Evolutionary conservation across 1,140 invertebrate species (phyloP).

Genomic region (Olivierus martensii): DNA sequence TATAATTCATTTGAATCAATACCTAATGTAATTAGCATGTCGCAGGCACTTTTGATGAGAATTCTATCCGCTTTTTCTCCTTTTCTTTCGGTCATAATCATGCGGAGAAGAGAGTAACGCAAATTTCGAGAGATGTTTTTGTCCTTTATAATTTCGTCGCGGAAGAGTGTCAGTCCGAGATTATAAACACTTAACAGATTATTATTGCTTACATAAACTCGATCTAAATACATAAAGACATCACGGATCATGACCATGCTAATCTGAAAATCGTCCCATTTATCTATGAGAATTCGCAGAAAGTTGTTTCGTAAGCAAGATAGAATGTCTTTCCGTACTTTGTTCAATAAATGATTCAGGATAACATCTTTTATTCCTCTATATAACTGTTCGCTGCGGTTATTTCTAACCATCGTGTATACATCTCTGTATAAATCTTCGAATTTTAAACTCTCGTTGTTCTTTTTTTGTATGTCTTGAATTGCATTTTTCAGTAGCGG

Average conservation of each 20-base stretch:
- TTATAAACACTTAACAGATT: constrained; percentile 99
- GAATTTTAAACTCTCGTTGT: background rate
- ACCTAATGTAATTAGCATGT: constrained; percentile 96
- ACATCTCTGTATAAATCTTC: background rate
- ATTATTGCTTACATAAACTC: constrained; percentile 96
- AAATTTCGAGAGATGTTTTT: constrained; percentile 87
- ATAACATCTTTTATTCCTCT: background rate
- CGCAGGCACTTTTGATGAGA: constrained; percentile 94
- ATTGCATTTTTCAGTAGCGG: background rate
- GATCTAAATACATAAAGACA: constrained; percentile 41
- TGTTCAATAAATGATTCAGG: background rate
- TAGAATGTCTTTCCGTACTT: background rate
- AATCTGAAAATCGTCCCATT: background rate
- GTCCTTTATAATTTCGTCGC: constrained; percentile 91
- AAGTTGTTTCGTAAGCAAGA: background rate
- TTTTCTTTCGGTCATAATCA: constrained; percentile 86
- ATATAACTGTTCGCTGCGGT: background rate
- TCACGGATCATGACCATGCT: background rate
- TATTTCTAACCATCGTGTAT: background rate
- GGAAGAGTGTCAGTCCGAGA: constrained; percentile 92
- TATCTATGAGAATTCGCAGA: background rate
- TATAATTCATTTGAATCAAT: constrained; percentile 89
- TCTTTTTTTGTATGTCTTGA: background rate
- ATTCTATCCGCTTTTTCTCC: constrained; percentile 90
- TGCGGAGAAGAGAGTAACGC: constrained; percentile 76